These are phyloP conservation scores for Crypturellus undulatus DNA, from an alignment of 2,113 vertebrate genomes.

Conservation along the genomic window DNA sequence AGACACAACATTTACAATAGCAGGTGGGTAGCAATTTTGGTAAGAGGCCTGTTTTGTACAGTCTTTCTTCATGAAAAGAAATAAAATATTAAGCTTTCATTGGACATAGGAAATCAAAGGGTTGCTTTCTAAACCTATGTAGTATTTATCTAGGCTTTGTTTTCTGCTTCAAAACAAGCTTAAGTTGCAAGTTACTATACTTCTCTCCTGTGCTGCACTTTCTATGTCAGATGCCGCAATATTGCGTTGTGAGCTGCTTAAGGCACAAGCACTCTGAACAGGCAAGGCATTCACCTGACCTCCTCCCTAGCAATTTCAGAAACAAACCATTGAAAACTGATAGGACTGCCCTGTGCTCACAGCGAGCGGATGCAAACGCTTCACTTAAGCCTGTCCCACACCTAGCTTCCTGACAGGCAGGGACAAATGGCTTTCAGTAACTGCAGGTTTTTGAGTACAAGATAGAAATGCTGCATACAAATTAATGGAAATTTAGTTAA, in stretches of 20 bases:
- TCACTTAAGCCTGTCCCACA: neutral
- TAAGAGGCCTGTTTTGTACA: neutral
- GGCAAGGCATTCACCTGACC: neutral
- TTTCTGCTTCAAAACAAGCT: conserved; percentile 35
- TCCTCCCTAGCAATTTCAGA: neutral
- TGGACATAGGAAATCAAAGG: neutral
- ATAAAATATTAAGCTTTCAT: neutral
- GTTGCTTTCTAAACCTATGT: conserved; percentile 11
- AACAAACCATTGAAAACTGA: neutral
- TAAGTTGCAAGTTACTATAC: neutral
- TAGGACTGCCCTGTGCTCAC: neutral
- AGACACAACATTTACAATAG: too few species aligned
- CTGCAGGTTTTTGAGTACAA: too few species aligned
- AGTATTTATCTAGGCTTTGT: neutral
- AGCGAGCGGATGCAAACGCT: neutral
- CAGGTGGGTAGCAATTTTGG: neutral
- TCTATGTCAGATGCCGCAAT: fast-evolving
- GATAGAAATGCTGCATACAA: fast-evolving
- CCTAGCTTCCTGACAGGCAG: neutral
- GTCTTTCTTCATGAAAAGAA: neutral
- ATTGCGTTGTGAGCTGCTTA: neutral
- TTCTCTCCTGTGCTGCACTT: neutral
- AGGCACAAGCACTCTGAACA: neutral
- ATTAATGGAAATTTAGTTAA: fast-evolving
- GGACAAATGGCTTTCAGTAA: neutral